These are phyloP conservation scores for Conger conger DNA, from an alignment of 2,113 vertebrate genomes.

Conservation along the genomic window DNA sequence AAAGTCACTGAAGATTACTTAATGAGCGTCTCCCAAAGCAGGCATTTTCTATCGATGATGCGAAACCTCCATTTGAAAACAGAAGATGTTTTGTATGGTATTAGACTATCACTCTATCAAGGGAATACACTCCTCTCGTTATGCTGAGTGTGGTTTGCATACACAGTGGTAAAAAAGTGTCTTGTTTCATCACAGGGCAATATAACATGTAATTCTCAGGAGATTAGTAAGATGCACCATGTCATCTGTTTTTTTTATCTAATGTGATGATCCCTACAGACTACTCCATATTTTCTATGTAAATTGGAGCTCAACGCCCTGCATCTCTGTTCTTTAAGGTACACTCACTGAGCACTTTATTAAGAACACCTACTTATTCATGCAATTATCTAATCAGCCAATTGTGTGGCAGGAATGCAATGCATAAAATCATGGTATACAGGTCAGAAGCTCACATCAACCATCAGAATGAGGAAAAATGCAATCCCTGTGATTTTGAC, in stretches of 20 bases:
- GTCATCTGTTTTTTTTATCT: neutral
- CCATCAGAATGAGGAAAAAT: too few species aligned
- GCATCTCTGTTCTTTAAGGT: neutral
- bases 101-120: neutral
- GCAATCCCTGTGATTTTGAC: too few species aligned
- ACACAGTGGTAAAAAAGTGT: neutral
- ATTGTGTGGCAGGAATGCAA: too few species aligned
- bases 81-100: neutral
- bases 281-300: neutral
- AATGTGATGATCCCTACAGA: neutral
- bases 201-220: neutral
- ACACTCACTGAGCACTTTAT: too few species aligned
- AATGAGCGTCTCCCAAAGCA: neutral
- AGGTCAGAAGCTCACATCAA: too few species aligned
- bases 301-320: neutral
- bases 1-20: constrained; percentile 15
- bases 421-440: too few species aligned
- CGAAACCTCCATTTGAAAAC: neutral
- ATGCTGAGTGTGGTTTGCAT: neutral
- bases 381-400: too few species aligned
- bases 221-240: neutral
- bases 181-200: neutral
- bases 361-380: too few species aligned
- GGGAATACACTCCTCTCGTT: neutral
- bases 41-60: neutral